Conservation (phyloP, 2,113 vertebrate genomes). For the Columba janthina region DNA sequence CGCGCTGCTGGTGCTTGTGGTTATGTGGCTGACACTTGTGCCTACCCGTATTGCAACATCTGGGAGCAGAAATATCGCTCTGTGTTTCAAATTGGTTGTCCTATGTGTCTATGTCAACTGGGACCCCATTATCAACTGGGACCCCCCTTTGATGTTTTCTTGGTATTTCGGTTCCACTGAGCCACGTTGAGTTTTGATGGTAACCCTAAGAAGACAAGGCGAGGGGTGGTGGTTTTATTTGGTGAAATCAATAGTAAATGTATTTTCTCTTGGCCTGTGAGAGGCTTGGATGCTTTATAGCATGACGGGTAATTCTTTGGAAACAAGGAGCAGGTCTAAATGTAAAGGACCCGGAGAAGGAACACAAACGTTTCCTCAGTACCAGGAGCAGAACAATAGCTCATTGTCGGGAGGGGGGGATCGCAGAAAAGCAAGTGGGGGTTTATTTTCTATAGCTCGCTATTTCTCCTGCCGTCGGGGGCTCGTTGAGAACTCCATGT, state of each 20-base stretch:
- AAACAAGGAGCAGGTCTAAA: background rate
- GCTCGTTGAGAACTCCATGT: background rate
- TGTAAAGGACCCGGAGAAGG: background rate
- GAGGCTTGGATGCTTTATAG: background rate
- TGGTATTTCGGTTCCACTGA: background rate
- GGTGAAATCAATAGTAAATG: background rate
- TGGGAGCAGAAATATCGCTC: background rate
- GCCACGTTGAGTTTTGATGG: background rate
- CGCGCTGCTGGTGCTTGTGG: rapidly evolving
- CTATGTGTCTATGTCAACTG: rapidly evolving
- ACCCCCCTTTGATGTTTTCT: background rate
- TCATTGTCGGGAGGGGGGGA: conserved; percentile 14
- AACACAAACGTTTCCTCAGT: conserved; percentile 38
- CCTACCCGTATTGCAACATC: background rate
- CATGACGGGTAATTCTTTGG: background rate
- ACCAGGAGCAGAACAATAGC: conserved; percentile 19
- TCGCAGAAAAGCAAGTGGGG: background rate
- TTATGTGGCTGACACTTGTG: rapidly evolving
- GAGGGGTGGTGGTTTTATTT: background rate
- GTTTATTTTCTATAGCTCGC: conserved; percentile 7
- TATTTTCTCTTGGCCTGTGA: background rate
- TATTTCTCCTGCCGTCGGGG: background rate
- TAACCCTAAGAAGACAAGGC: rapidly evolving
- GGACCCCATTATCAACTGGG: background rate
- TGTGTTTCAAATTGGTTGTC: background rate